Evolutionary conservation across 2,113 vertebrate genomes (phyloP).

Genomic region (Trichechus manatus): DNA sequence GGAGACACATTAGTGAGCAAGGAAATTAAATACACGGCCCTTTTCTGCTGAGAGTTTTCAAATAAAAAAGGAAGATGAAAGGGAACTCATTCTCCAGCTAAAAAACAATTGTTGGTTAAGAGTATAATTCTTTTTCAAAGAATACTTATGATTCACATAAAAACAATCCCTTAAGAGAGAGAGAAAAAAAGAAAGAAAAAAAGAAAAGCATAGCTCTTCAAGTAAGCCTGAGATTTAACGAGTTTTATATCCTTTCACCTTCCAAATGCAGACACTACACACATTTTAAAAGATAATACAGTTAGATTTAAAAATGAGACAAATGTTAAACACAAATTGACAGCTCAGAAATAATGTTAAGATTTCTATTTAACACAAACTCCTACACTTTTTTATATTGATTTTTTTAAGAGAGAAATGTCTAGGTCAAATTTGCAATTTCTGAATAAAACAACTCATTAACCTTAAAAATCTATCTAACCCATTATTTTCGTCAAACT

Average conservation of each 20-base stretch:
- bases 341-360: constrained; percentile 51
- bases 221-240: constrained; percentile 46
- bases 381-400: constrained; percentile 30
- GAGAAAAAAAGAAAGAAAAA: neutral
- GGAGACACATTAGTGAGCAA: constrained; percentile 9
- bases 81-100: neutral
- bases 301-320: constrained; percentile 53
- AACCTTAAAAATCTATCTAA: constrained; percentile 51
- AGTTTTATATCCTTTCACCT: neutral
- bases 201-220: neutral
- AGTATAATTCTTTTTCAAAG: constrained; percentile 64
- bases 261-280: neutral
- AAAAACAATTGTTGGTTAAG: constrained; percentile 63
- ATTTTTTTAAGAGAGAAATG: constrained; percentile 29
- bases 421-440: constrained; percentile 51
- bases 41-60: constrained; percentile 47
- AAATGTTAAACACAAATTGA: constrained; percentile 36
- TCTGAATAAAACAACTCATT: constrained; percentile 27
- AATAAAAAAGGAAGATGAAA: constrained; percentile 61
- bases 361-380: constrained; percentile 55
- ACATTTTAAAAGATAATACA: constrained; percentile 52
- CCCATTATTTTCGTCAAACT: constrained; percentile 19
- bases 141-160: constrained; percentile 55
- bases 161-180: neutral
- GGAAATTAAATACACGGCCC: constrained; percentile 1